Evolutionary conservation across 2,888 invertebrate species (phyloP).

Genomic region (Heliothis peltigera): DNA sequence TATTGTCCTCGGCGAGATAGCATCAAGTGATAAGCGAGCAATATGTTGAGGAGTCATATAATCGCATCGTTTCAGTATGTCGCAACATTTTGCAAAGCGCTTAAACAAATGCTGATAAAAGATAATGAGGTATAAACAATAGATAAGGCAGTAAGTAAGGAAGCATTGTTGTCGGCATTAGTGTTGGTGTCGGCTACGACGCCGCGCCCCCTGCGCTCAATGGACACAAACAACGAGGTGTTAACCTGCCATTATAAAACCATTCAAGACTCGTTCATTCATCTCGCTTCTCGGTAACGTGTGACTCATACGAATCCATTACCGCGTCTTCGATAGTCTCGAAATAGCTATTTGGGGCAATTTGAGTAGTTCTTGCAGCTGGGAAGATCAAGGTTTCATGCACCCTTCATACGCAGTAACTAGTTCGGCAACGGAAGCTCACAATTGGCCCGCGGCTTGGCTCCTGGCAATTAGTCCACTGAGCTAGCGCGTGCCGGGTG

Average conservation of each 20-base stretch:
- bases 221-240: slow-evolving; percentile 11
- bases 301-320: slow-evolving; percentile 27
- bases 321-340: slow-evolving; percentile 4
- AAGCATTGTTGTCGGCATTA: slow-evolving; percentile 23
- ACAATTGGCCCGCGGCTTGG: neutral
- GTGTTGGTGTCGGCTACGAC: neutral
- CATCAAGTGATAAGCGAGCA: slow-evolving; percentile 1
- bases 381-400: neutral
- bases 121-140: slow-evolving; percentile 5
- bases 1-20: neutral
- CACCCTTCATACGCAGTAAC: slow-evolving; percentile 1
- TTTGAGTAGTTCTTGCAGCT: neutral
- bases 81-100: slow-evolving; percentile 27
- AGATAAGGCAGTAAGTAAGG: neutral
- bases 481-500: neutral
- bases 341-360: slow-evolving; percentile 35
- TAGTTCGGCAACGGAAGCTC: no score
- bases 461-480: slow-evolving; percentile 15
- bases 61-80: neutral
- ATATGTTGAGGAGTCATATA: neutral
- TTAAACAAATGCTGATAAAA: neutral
- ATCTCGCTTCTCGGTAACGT: slow-evolving; percentile 27
- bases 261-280: slow-evolving; percentile 28
- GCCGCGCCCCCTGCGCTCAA: slow-evolving; percentile 4
- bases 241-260: slow-evolving; percentile 29